Evolutionary conservation across 64 coral and sea anemone genomes (phyloP), one percentile per base, ranked within the genome.

Genomic region (Trachythela sp.): DNA sequence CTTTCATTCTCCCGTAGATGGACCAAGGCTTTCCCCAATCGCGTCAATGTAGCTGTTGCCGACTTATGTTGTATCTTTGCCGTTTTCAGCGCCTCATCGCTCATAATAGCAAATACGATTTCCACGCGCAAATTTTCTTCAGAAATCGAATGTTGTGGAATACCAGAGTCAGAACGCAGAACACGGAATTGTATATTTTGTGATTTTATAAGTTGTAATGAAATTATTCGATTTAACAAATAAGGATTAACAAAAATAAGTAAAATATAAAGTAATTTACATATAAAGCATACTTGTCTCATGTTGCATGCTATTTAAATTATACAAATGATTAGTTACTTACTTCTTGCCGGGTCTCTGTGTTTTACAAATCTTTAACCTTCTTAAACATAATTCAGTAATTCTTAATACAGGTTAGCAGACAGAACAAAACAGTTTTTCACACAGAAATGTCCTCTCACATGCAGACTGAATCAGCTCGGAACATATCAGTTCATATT

Each of bases 381-480:
- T 26, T 26, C 0, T 70, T 70, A n/a, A n/a, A n/a, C n/a, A n/a
- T n/a, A n/a, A n/a, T n/a, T n/a, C n/a, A n/a, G n/a, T n/a, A n/a
- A n/a, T n/a, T n/a, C n/a, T n/a, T n/a, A n/a, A n/a, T n/a, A n/a
- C 64, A 70, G 64, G 64, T 70, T 70, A 70, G 64, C 64, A 70
- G n/a, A 70, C 48, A 49, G 48, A 49, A 49, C 48, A 49, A 9
- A 9, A 49, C 48, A 49, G 24, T 70, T 17, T 22, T n/a, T n/a
- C n/a, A 70, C 30, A 70, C 64, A 70, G 64, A 70, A 22, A 8
- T 14, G 24, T 70, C 30, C 8, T 22, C 20, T 22, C 20, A 26
- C n/a, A n/a, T n/a, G n/a, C n/a, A n/a, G n/a, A n/a, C n/a, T n/a
- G n/a, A n/a, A n/a, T n/a, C n/a, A n/a, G n/a, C n/a, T n/a, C n/a